Evolutionary conservation across 2,888 invertebrate genomes (phyloP).

Genomic region (Leucoma salicis): DNA sequence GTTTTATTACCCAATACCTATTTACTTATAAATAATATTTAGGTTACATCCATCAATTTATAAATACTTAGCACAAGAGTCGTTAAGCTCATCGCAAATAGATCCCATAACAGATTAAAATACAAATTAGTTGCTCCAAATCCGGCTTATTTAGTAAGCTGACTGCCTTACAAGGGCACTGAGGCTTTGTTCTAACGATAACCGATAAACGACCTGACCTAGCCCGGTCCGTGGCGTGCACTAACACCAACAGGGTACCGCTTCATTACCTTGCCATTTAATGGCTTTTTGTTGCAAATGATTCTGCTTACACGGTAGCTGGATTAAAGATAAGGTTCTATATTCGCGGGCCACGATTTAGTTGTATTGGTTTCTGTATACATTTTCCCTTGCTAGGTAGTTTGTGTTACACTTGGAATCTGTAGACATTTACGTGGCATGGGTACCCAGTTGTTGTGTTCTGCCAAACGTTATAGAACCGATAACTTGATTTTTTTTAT

Average conservation of each 20-base stretch:
- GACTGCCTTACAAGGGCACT: constrained; percentile 10
- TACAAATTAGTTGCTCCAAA: constrained; percentile 20
- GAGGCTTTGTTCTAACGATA: constrained; percentile 15
- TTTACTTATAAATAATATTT: too few relatives aligned
- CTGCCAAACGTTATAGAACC: too few relatives aligned
- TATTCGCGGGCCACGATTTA: too few relatives aligned
- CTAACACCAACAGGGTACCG: constrained; percentile 7
- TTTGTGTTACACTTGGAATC: too few relatives aligned
- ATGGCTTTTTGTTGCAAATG: constrained; percentile 11
- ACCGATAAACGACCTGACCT: constrained; percentile 14
- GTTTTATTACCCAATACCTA: too few relatives aligned
- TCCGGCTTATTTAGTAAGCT: constrained; percentile 10
- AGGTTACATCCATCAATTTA: too few relatives aligned
- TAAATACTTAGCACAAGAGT: too few relatives aligned
- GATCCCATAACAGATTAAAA: constrained; percentile 1
- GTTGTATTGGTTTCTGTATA: too few relatives aligned
- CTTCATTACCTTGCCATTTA: constrained; percentile 26
- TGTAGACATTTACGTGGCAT: not conserved
- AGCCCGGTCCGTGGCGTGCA: constrained; percentile 10
- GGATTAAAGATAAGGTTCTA: not conserved
- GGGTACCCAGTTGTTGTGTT: too few relatives aligned
- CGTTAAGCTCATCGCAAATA: too few relatives aligned
- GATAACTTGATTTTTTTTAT: too few relatives aligned
- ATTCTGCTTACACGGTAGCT: constrained; percentile 2
- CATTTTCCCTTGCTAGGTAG: too few relatives aligned